Base-by-base conservation (phyloP, 2,888 invertebrate species). In the Drosophila ustulata region DNA sequence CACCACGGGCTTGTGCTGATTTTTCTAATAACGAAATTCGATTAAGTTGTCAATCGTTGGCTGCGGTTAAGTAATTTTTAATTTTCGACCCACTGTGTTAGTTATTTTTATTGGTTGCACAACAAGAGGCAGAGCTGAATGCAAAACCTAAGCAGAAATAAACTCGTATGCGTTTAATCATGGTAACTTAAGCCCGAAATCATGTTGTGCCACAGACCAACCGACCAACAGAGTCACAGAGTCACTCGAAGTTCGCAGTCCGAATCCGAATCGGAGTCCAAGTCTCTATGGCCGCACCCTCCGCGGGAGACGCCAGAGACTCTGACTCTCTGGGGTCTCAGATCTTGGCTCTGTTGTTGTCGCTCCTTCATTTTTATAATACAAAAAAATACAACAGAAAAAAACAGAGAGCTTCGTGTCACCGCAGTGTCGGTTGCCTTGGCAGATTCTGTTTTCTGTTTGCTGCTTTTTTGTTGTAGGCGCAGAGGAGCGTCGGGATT, bases 81-180 rank as follows among this genome's bases (percentile, higher is more conserved):
- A 47, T 66, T 57, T 69, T 47, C 41, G 39, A 26, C 45, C 81
- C 83, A 84, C 89, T 88, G 83, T 84, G 23, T n/a, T 49, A 18
- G 49, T 66, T 74, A 66, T 80, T 80, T 78, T 75, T 83, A 69
- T 73, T 41, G 71, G 43, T 67, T 72, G 69, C 83, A 73, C 72
- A 43, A 43, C 59, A 34, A 34, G 11, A 34, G 34, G 37, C 37
- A 5, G 50, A 57, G 62, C 43, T 62, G 62, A 75, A 68, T 69
- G 41, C 59, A 47, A 71, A 61, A 65, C 47, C 80, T 80, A 67
- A 67, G 67, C 73, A 73, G 64, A 85, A 88, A 82, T 86, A 88
- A 79, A 88, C 85, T 86, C 85, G 89, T 86, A 89, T 88, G 89
- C 83, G 76, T 86, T 86, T 86, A 86, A 86, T 86, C 85, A 86